Evolutionary conservation across 2,113 vertebrate species (phyloP).

Genomic region (Rhipidura dahli): DNA sequence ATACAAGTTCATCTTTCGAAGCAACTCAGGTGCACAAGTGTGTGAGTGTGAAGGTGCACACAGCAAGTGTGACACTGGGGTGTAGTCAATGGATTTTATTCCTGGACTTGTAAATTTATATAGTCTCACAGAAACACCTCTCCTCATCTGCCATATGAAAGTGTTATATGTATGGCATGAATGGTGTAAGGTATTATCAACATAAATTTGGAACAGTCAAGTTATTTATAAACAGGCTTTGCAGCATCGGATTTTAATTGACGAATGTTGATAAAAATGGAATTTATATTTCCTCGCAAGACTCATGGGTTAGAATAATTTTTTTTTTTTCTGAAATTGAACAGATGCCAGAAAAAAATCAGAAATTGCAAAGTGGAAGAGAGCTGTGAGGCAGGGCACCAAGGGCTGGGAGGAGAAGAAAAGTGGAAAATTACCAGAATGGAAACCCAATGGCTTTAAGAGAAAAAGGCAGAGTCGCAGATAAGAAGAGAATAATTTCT

Average conservation of each 20-base stretch:
- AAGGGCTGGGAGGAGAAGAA: not conserved
- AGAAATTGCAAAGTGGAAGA: conserved; percentile 30
- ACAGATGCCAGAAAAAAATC: conserved; percentile 41
- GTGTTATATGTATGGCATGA: not conserved
- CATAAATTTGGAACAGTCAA: not conserved
- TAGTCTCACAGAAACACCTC: not conserved
- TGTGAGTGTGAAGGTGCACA: not conserved
- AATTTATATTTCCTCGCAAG: not conserved
- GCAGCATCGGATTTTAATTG: conserved; percentile 11
- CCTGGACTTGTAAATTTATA: not conserved
- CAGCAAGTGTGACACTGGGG: not conserved
- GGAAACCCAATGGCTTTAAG: not conserved
- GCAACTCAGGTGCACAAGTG: not conserved
- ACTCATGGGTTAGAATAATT: not conserved
- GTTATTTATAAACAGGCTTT: conserved; percentile 9
- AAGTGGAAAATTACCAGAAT: conserved; percentile 24
- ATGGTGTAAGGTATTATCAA: not conserved
- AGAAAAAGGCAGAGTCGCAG: not conserved
- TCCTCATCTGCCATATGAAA: not conserved
- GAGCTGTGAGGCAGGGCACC: not conserved
- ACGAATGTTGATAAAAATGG: not conserved
- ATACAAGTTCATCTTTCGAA: not conserved
- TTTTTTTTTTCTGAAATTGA: not conserved
- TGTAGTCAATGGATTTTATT: not conserved
- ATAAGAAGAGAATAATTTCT: not conserved